Evolutionary conservation across 2,888 invertebrate species (phyloP), one percentile per base, ranked within the genome.

Genomic region (Metalampra italica): DNA sequence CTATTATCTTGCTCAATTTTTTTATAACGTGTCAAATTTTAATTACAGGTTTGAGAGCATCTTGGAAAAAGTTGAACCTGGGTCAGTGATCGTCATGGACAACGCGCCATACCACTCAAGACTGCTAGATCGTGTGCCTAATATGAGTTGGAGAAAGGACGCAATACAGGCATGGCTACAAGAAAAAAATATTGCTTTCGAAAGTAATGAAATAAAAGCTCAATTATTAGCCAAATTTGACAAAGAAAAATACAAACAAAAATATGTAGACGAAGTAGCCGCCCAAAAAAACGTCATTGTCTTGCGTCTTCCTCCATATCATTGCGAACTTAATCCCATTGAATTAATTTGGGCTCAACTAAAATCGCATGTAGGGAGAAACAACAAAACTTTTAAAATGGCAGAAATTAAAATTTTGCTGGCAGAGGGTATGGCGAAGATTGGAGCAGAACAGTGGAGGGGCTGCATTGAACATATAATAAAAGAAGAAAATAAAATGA

Each of bases 31-130:
- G n/a, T n/a, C n/a, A n/a, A n/a, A n/a, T n/a, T n/a, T n/a, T n/a
- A n/a, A n/a, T n/a, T n/a, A n/a, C n/a, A n/a, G n/a, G n/a, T n/a
- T n/a, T n/a, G n/a, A n/a, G n/a, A n/a, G n/a, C n/a, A n/a, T n/a
- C n/a, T 40, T 46, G 9, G 3, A 15, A 11, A 42, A 46, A 29
- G 11, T 54, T 4, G 36, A 45, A 29, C 14, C 38, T 4, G 38
- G 44, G 9, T 47, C 46, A 0, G 51, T 54, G 1, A 42, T 56
- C 13, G 52, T 56, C 4, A 30, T 56, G 22, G 56, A 56, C 36
- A 53, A 52, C 42, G 53, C 54, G 11, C 49, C 51, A 11, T 56
- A 56, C 48, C 52, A 56, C 32, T 54, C 54, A 3, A 36, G 52
- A 11, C 37, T 12, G 9, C 7, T 43, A 8, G 51, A 56, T 8